phyloP scores from a whole-genome alignment of 2,113 vertebrate genomes.

The Pholis gunnellus region DNA sequence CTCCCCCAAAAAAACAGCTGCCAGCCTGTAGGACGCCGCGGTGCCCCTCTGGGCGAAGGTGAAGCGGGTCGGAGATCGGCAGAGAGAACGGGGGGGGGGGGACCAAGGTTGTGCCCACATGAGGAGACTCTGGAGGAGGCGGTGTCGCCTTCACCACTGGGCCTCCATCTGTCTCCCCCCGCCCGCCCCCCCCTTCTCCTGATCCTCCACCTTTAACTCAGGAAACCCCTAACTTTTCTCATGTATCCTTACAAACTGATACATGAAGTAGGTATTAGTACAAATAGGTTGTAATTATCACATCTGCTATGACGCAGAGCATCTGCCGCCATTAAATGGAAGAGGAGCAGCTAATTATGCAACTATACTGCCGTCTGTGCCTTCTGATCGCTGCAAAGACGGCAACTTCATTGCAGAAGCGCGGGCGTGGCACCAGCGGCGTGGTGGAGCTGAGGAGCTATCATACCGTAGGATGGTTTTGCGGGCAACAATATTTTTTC shows the following conservation, averaged over 20 bases:
- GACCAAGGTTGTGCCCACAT: constrained; percentile 69
- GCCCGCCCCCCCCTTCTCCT: neutral
- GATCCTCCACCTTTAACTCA: constrained; percentile 37
- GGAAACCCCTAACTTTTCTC: constrained; percentile 9
- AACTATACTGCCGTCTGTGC: neutral
- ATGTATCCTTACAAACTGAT: constrained; percentile 29
- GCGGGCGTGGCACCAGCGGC: too few relatives aligned
- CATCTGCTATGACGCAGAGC: constrained; percentile 15
- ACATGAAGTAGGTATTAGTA: constrained; percentile 10
- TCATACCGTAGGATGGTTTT: too few relatives aligned
- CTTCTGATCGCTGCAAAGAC: neutral
- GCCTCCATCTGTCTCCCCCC: constrained; percentile 75
- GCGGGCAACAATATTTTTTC: too few relatives aligned
- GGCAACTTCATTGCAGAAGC: neutral
- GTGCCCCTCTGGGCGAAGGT: constrained; percentile 69
- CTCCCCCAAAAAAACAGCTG: constrained; percentile 80
- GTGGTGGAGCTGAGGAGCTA: too few relatives aligned
- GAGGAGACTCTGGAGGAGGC: constrained; percentile 60
- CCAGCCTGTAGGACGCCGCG: constrained; percentile 73
- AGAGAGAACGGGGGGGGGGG: constrained; percentile 57
- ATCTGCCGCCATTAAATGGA: constrained; percentile 17
- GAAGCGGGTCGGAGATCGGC: constrained; percentile 50
- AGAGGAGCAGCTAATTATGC: constrained; percentile 7
- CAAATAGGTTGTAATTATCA: constrained; percentile 13
- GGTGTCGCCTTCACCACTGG: constrained; percentile 65